Evolutionary conservation across 2,797 vertebrate genomes (phyloP), one percentile per base, ranked within the genome.

Genomic region (Tachyglossus aculeatus): DNA sequence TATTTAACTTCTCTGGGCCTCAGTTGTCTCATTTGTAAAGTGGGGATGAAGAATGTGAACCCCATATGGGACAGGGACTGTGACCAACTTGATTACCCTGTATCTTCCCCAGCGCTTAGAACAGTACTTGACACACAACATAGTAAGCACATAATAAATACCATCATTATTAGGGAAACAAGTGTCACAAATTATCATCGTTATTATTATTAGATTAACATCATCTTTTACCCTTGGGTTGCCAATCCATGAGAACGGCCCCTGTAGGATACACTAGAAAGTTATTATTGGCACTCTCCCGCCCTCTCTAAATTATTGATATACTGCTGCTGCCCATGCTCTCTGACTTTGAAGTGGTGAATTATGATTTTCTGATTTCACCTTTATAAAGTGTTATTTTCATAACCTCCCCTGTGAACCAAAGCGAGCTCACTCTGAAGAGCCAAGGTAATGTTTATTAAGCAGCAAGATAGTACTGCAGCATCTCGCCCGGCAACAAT

Each of bases 301-400:
- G 19, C 15, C 45, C 31, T 48, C 25, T 27, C 45, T 19, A 5
- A 25, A 13, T 27, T n/a, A n/a, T 47, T 47, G 15, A 9, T 47
- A 6, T 48, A 10, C 25, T 9, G 16, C 25, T 47, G 37, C 14
- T n/a, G 36, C n/a, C n/a, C n/a, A 47, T 62, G 45, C 53, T 40
- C 47, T 18, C 38, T 63, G 65, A 47, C 58, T 73, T 80, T 57
- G 54, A 71, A 64, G 43, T 56, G 65, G 45, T 53, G 50, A 18
- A 44, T 21, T 55, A 44, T 66, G 52, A 50, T 58, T 74, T 57
- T 22, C 41, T 50, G 27, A 65, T 77, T 71, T 60, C 57, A 72
- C 38, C 24, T 7, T 12, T n/a, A 39, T 39, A 63, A 27, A 77
- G 61, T 57, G 22, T 56, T 54, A 37, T 62, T 48, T 41, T 40